phyloP scores from a whole-genome alignment of 1,140 invertebrate genomes.

The Aphis craccivora region DNA sequence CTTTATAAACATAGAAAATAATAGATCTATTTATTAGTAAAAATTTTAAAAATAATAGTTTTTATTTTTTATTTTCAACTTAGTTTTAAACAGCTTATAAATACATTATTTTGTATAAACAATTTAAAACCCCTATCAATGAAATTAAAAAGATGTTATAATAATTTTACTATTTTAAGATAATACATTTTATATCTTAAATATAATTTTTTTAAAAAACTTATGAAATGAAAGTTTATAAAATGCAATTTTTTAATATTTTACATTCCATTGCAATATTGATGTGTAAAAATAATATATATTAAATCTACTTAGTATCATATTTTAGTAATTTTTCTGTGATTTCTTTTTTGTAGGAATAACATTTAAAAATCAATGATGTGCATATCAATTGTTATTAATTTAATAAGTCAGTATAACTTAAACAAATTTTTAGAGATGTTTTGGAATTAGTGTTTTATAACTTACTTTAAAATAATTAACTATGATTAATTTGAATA shows the following conservation, averaged over 20 bases:
- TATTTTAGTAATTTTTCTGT: background rate
- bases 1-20: background rate
- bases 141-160: background rate
- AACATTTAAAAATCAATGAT: background rate
- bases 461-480: background rate
- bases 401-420: background rate
- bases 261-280: background rate
- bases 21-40: background rate
- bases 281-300: background rate
- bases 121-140: background rate
- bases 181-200: background rate
- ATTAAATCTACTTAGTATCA: no score
- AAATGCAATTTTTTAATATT: background rate
- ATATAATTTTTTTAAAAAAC: background rate
- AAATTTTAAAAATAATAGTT: background rate
- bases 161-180: background rate
- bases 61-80: background rate
- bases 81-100: background rate
- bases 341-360: background rate
- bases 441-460: background rate
- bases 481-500: background rate
- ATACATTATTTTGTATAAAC: background rate
- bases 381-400: background rate
- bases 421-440: background rate
- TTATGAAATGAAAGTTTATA: background rate